Evolutionary conservation across 2,888 invertebrate genomes (phyloP).

Genomic region (Cephus pygmeus): DNA sequence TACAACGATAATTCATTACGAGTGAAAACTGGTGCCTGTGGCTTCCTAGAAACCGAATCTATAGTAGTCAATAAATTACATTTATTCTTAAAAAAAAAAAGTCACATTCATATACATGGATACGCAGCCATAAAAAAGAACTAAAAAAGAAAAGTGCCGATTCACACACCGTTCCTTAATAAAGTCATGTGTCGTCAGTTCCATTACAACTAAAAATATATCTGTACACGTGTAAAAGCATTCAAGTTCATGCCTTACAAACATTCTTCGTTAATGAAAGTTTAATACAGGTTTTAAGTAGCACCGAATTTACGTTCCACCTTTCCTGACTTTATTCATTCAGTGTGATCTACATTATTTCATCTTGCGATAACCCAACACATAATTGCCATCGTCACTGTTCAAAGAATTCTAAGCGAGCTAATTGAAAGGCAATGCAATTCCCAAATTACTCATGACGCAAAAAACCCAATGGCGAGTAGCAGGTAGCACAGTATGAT

Average conservation of each 20-base stretch:
- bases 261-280: not conserved
- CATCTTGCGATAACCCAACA: not conserved
- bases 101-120: constrained; percentile 46
- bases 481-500: not conserved
- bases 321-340: not conserved
- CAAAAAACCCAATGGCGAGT: not conserved
- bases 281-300: not conserved
- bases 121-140: constrained; percentile 44
- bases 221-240: constrained; percentile 25
- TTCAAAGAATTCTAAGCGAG: not conserved
- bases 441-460: not conserved
- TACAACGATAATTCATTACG: constrained; percentile 24
- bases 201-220: constrained; percentile 36
- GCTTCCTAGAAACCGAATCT: constrained; percentile 23
- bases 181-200: constrained; percentile 44
- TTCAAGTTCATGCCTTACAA: constrained; percentile 12
- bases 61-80: constrained; percentile 52
- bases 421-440: not conserved
- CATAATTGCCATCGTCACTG: not conserved
- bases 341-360: not conserved
- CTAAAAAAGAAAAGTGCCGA: constrained; percentile 29
- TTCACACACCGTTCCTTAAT: constrained; percentile 26
- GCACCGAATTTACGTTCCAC: not conserved
- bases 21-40: constrained; percentile 18
- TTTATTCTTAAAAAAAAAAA: constrained; percentile 50